phyloP scores from a whole-genome alignment of 2,888 invertebrate species.

The Phyllotreta cruciferae region DNA sequence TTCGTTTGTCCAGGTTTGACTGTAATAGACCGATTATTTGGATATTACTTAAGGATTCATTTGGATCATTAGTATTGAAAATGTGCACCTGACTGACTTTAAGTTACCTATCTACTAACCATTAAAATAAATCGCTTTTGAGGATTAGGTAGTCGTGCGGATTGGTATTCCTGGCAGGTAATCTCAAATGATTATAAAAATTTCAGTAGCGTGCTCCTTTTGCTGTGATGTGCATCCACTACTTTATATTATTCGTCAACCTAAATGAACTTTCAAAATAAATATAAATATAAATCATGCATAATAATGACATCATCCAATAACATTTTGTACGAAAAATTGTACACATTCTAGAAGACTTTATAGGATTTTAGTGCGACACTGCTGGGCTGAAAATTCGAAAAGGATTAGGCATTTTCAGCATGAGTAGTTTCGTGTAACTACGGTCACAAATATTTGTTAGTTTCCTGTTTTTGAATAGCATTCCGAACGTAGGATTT shows the following conservation, averaged over 20 bases:
- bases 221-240: no score
- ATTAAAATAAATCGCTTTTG: conserved; percentile 39
- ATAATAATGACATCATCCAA: no score
- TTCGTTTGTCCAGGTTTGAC: no score
- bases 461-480: conserved; percentile 26
- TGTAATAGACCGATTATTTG: no score
- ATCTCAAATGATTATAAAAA: conserved; percentile 10
- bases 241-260: neutral
- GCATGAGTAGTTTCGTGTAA: conserved; percentile 13
- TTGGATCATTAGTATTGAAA: conserved; percentile 21
- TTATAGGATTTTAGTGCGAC: neutral
- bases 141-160: conserved; percentile 42
- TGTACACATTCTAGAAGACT: no score
- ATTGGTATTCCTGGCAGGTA: conserved; percentile 28
- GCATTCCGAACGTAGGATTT: conserved; percentile 21
- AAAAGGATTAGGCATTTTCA: conserved; percentile 25
- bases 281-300: no score
- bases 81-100: conserved; percentile 33
- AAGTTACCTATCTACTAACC: conserved; percentile 15
- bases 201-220: conserved; percentile 1
- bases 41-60: conserved; percentile 11
- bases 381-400: conserved; percentile 7
- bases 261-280: neutral
- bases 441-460: conserved; percentile 15
- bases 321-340: neutral